A percentile compares a stretch with the other conserved stretches of the same genome.
These are phyloP conservation scores for Plutomurus gul DNA, from an alignment of 1,140 invertebrate genomes.

Conservation along the genomic window DNA sequence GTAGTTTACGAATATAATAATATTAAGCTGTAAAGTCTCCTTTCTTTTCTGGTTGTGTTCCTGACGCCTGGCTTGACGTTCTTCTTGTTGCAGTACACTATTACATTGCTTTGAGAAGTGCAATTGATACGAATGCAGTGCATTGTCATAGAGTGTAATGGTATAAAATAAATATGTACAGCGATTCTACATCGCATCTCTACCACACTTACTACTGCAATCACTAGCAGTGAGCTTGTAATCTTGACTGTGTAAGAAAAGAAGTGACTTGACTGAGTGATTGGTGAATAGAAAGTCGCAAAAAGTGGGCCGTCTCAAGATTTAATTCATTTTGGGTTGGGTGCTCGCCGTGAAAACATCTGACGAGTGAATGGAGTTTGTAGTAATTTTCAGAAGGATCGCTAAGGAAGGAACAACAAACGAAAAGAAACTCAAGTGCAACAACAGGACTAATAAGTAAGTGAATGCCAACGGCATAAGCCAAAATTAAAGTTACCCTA, in stretches of 20 bases:
- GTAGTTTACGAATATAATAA: no score
- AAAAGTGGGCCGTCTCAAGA: conserved; percentile 44
- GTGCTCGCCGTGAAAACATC: conserved; percentile 38
- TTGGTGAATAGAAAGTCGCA: conserved; percentile 45
- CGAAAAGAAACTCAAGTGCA: conserved; percentile 26
- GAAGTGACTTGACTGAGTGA: conserved; percentile 40
- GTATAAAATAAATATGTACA: not conserved
- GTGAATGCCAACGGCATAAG: conserved; percentile 9
- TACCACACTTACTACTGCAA: not conserved
- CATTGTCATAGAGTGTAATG: no score
- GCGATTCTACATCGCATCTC: not conserved
- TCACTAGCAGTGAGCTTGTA: not conserved
- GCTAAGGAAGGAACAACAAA: not conserved
- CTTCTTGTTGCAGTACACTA: not conserved
- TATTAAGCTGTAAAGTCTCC: not conserved
- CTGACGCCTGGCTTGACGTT: not conserved
- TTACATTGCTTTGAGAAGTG: not conserved
- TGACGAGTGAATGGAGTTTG: not conserved
- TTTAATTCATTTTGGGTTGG: conserved; percentile 47
- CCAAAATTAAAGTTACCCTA: conserved; percentile 18
- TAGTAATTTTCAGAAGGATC: not conserved
- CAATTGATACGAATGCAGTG: not conserved
- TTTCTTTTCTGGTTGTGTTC: conserved; percentile 8
- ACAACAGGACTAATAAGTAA: not conserved
- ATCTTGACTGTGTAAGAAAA: conserved; percentile 1